A percentile compares a stretch with the other conserved stretches of the same genome.
phyloP scores from a whole-genome alignment of 2,113 vertebrate genomes.

The Rhea pennata region DNA sequence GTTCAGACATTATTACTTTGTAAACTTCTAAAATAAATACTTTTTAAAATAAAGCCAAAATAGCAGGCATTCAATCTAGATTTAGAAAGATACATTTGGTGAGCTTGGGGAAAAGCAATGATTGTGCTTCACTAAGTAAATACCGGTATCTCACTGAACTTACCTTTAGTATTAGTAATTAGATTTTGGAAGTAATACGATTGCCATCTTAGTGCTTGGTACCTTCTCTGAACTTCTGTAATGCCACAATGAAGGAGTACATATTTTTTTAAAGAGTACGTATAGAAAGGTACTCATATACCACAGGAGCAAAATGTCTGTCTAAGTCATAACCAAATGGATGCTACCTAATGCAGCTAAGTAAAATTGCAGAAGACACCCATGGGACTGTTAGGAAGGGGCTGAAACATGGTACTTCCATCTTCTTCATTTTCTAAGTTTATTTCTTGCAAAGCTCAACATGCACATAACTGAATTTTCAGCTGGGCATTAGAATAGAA shows the following conservation, averaged over 20 bases:
- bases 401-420: too few species aligned
- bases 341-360: too few species aligned
- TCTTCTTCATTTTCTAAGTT: too few species aligned
- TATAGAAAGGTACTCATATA: too few species aligned
- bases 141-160: background rate
- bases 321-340: too few species aligned
- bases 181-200: background rate
- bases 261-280: too few species aligned
- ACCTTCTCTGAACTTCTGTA: background rate
- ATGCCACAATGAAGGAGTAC: too few species aligned
- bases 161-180: background rate
- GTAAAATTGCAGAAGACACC: too few species aligned
- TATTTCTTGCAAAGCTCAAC: background rate
- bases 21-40: background rate
- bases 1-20: background rate
- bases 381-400: too few species aligned
- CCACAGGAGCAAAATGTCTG: too few species aligned
- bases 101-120: background rate
- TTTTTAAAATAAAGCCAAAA: background rate
- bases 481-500: background rate
- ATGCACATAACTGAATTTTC: background rate
- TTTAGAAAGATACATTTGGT: conserved; percentile 4
- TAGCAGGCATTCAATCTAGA: conserved; percentile 6
- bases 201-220: background rate
- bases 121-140: background rate